Evolutionary conservation across 2,113 vertebrate genomes (phyloP).

Genomic region (Tetraodon nigroviridis): DNA sequence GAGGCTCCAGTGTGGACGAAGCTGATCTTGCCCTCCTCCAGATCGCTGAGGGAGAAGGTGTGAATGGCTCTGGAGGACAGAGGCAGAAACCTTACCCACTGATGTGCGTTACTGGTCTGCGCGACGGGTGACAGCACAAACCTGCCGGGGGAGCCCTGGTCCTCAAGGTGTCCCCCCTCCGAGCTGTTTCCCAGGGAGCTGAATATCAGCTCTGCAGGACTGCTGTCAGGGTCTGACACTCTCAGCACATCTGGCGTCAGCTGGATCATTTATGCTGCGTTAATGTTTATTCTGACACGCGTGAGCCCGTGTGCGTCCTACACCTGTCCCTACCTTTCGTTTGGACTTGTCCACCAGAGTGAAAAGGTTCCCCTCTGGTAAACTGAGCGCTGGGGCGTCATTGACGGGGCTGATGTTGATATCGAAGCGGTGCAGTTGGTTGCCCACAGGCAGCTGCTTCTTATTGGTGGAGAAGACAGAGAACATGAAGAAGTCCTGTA

Average conservation of each 20-base stretch:
- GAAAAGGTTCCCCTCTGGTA: slow-evolving; percentile 79
- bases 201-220: slow-evolving; percentile 70
- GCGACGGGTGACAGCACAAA: slow-evolving; percentile 36
- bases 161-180: slow-evolving; percentile 81
- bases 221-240: slow-evolving; percentile 78
- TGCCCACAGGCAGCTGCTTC: slow-evolving; percentile 60
- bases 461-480: slow-evolving; percentile 73
- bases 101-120: too few species aligned
- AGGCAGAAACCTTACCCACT: not conserved
- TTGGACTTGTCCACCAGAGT: slow-evolving; percentile 78
- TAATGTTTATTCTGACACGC: not conserved
- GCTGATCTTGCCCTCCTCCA: slow-evolving; percentile 76
- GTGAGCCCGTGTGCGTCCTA: not conserved
- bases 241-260: slow-evolving; percentile 73
- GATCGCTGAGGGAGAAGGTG: slow-evolving; percentile 75
- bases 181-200: slow-evolving; percentile 77
- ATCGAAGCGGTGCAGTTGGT: slow-evolving; percentile 69
- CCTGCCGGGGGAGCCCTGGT: slow-evolving; percentile 62
- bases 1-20: slow-evolving; percentile 78
- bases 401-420: slow-evolving; percentile 80
- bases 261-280: slow-evolving; percentile 12
- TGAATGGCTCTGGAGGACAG: slow-evolving; percentile 60
- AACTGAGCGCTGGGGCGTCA: slow-evolving; percentile 78
- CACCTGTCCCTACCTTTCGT: slow-evolving; percentile 55
- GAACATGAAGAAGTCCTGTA: slow-evolving; percentile 80